Percentiles rank a stretch among this genome's conserved stretches.
Evolutionary conservation across 2,113 vertebrate genomes (phyloP).

Genomic region (Macquaria australasica): DNA sequence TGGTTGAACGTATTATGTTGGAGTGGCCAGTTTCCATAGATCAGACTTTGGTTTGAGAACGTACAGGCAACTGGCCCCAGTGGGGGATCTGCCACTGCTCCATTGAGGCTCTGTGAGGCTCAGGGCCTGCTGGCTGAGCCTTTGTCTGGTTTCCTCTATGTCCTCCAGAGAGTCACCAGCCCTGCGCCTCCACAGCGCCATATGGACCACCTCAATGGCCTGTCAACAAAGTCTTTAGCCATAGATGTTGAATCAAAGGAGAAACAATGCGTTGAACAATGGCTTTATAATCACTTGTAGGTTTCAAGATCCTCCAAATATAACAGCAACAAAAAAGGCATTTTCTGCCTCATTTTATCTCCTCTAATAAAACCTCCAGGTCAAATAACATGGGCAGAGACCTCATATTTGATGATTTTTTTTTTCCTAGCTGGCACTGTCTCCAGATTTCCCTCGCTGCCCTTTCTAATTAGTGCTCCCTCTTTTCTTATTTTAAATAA

Average conservation of each 20-base stretch:
- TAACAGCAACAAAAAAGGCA: background rate
- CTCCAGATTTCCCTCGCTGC: background rate
- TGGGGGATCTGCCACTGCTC: constrained; percentile 64
- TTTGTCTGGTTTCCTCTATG: constrained; percentile 75
- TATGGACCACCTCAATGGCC: constrained; percentile 78
- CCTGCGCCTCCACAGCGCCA: constrained; percentile 60
- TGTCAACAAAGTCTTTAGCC: constrained; percentile 67
- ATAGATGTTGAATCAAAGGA: constrained; percentile 59
- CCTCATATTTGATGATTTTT: background rate
- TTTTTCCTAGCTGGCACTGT: background rate
- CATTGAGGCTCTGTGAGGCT: constrained; percentile 72
- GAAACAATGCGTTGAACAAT: constrained; percentile 56
- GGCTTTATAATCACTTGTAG: constrained; percentile 45
- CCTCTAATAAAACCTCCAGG: background rate
- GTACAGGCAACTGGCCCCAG: constrained; percentile 74
- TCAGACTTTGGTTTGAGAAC: constrained; percentile 66
- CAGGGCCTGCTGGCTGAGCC: constrained; percentile 72
- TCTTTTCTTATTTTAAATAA: constrained; percentile 9
- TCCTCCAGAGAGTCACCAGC: constrained; percentile 72
- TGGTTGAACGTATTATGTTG: constrained; percentile 77
- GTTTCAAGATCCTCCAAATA: constrained; percentile 33
- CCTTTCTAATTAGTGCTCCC: background rate
- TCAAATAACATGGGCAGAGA: constrained; percentile 3
- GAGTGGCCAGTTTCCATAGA: constrained; percentile 70
- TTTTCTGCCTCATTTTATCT: constrained; percentile 22